A percentile compares a stretch with the other conserved stretches of the same genome.
These are phyloP conservation scores for Urosaurus nigricauda DNA, from an alignment of 2,797 vertebrate genomes.

Conservation along the genomic window DNA sequence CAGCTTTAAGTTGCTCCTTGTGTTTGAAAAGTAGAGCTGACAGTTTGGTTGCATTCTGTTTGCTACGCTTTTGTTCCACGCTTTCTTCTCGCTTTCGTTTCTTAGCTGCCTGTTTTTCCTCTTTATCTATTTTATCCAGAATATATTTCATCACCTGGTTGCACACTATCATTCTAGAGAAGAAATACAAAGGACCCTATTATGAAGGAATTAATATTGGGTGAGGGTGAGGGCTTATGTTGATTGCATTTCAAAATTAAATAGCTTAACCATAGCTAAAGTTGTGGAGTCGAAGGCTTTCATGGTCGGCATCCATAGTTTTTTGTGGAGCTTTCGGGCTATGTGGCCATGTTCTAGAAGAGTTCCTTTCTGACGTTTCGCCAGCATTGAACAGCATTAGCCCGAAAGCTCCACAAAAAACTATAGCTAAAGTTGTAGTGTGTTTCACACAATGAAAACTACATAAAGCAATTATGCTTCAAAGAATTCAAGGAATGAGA, in stretches of 20 bases:
- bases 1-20: slow-evolving; percentile 95
- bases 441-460: not conserved
- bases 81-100: slow-evolving; percentile 94
- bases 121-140: slow-evolving; percentile 97
- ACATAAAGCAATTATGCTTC: not conserved
- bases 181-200: slow-evolving; percentile 65
- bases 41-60: slow-evolving; percentile 92
- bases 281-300: too few species aligned
- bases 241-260: slow-evolving; percentile 1
- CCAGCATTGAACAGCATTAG: too few species aligned
- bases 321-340: too few species aligned
- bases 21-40: slow-evolving; percentile 95
- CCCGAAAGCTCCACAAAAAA: too few species aligned
- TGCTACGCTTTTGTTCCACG: slow-evolving; percentile 92
- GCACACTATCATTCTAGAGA: slow-evolving; percentile 95
- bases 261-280: not conserved
- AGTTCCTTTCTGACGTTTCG: too few species aligned
- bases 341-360: too few species aligned
- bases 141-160: slow-evolving; percentile 99
- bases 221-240: too few species aligned
- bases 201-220: not conserved
- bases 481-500: not conserved
- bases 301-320: too few species aligned
- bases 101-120: slow-evolving; percentile 93
- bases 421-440: not conserved